Evolutionary conservation across 2,113 vertebrate genomes (phyloP).

Genomic region (Platysteira castanea): DNA sequence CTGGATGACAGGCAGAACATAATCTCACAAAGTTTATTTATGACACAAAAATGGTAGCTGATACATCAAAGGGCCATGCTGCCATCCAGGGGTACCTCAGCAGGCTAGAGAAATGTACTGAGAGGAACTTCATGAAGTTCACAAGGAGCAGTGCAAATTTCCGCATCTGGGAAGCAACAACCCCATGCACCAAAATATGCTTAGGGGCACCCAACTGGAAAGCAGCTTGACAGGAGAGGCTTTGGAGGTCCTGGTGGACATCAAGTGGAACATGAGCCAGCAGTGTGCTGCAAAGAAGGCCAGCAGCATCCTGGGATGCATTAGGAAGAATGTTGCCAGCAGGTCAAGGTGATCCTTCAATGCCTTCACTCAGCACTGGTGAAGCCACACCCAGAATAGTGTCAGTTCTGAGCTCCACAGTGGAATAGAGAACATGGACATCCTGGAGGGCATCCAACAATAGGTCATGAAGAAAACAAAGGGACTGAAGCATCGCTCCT

Average conservation of each 20-base stretch:
- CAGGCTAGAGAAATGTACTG: background rate
- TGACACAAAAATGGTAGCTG: background rate
- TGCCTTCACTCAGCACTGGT: background rate
- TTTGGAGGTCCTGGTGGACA: background rate
- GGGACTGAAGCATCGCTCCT: background rate
- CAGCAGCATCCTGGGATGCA: background rate
- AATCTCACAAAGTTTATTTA: background rate
- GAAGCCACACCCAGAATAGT: background rate
- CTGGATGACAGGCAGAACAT: background rate
- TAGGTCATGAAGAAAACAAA: background rate
- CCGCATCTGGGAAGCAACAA: background rate
- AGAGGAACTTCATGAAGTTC: background rate
- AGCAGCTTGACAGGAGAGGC: background rate
- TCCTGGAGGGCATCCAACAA: background rate
- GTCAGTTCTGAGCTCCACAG: background rate
- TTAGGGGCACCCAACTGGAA: background rate
- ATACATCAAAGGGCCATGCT: background rate
- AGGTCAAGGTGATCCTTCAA: background rate
- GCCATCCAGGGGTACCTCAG: background rate
- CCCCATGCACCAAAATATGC: background rate
- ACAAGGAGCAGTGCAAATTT: background rate
- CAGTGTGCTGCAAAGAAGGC: background rate
- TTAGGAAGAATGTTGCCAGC: background rate
- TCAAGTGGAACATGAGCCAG: background rate
- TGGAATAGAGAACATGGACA: background rate